Evolutionary conservation across 2,888 invertebrate genomes (phyloP), one percentile per base, ranked within the genome.

Genomic region (Calameuta idolon): DNA sequence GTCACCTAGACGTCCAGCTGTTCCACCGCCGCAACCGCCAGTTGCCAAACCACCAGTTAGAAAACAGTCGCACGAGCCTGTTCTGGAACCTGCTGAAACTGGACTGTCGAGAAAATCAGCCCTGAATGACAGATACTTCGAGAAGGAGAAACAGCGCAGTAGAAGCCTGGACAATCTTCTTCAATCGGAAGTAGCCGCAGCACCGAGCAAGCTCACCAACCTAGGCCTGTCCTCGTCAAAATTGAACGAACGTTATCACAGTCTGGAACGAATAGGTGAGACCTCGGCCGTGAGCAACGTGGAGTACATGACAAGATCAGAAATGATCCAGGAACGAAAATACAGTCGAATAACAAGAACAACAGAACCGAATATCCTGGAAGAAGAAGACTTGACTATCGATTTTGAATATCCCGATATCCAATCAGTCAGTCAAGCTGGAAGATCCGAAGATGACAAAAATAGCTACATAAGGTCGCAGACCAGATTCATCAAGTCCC

Each of bases 211-310:
- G 83, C 91, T 97, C 34, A 94, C 95, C 0, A 95, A 95, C 81
- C 90, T 97, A 81, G 97, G 97, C 1, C 92, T 98, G 69, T 97
- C 98, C 0, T 96, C 96, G 86, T 97, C 97, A 12, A 94, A 96
- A 77, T 92, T 98, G 11, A 98, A 98, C 89, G 97, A 97, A 82
- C 94, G 98, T 31, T 98, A 98, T 88, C 97, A 97, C 88, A 97
- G 97, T 9, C 95, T 96, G 40, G 97, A 97, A 90, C 93, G 92
- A 84, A 90, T 92, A 75, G 89, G 90, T 4, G 90, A 91, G 78
- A 88, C 84, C 0, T 84, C 80, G 77, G 89, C 89, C 0, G 91
- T 89, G 1, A 89, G 87, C 37, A 91, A 89, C 77, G 86, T 88
- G 11, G 92, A 92, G 71, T 92, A 92, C 83, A 92, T 92, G 90